These are phyloP conservation scores for Bicyclus anynana DNA, from an alignment of 1,140 invertebrate species.

Conservation along the genomic window DNA sequence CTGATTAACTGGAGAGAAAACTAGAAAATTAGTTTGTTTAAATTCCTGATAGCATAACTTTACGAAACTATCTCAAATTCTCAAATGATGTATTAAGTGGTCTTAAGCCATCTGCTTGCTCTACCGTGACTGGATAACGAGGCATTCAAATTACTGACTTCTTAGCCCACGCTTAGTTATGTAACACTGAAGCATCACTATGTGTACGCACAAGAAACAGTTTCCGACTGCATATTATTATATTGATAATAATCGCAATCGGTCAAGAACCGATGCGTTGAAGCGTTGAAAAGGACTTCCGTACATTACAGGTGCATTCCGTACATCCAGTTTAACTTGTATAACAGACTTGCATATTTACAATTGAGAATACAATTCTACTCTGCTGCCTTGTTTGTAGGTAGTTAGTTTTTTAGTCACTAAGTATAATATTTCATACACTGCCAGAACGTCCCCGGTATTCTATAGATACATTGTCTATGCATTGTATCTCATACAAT, in stretches of 20 bases:
- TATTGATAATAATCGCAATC: neutral
- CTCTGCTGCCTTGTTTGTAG: neutral
- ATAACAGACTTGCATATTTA: neutral
- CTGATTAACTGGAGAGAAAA: too few species aligned
- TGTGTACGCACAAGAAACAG: neutral
- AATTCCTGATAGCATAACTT: neutral
- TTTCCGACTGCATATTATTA: neutral
- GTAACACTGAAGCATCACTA: neutral
- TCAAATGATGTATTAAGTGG: too few species aligned
- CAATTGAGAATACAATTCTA: neutral
- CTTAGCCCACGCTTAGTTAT: neutral
- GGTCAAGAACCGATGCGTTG: neutral
- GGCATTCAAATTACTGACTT: neutral
- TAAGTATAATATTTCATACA: too few species aligned
- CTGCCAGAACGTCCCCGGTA: too few species aligned
- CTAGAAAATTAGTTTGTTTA: too few species aligned
- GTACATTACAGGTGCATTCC: neutral
- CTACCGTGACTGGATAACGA: neutral
- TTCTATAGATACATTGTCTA: too few species aligned
- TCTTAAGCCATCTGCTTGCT: neutral
- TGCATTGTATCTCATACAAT: too few species aligned
- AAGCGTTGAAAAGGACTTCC: conserved; percentile 2
- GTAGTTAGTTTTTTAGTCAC: neutral
- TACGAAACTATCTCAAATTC: neutral
- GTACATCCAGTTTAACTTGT: neutral